Percentiles rank a stretch among this genome's conserved stretches.
These are phyloP conservation scores for Hipposideros larvatus DNA, from an alignment of 2,797 vertebrate genomes.

Conservation along the genomic window DNA sequence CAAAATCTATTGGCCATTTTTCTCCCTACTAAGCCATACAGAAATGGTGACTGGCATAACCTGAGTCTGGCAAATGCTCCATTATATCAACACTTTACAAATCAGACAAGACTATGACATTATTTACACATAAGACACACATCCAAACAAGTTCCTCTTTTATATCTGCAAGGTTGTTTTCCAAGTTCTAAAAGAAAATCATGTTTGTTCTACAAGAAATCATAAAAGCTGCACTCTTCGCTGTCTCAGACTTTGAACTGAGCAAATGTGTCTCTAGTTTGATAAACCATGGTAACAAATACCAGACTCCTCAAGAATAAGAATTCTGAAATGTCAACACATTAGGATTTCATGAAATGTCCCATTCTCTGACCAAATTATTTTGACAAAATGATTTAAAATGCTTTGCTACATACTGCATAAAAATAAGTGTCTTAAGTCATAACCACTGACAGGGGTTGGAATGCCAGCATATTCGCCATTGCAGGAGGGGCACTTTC, in stretches of 20 bases:
- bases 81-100: not conserved
- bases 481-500: too few relatives aligned
- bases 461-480: not conserved
- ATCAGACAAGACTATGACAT: not conserved
- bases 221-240: not conserved
- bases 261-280: not conserved
- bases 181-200: not conserved
- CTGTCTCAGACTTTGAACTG: not conserved
- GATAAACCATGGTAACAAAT: not conserved
- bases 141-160: not conserved
- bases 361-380: not conserved
- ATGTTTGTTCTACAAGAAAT: not conserved
- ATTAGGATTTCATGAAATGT: not conserved
- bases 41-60: not conserved
- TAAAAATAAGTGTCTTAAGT: not conserved
- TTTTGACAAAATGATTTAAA: constrained; percentile 9
- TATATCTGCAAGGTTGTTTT: not conserved
- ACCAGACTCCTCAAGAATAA: not conserved
- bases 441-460: not conserved
- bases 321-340: constrained; percentile 21
- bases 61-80: not conserved
- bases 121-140: not conserved
- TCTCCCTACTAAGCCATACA: not conserved
- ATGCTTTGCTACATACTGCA: not conserved
- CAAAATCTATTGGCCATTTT: not conserved